Percentiles rank a stretch among this genome's conserved stretches.
phyloP scores from a whole-genome alignment of 2,113 vertebrate genomes.

The Neogale vison region DNA sequence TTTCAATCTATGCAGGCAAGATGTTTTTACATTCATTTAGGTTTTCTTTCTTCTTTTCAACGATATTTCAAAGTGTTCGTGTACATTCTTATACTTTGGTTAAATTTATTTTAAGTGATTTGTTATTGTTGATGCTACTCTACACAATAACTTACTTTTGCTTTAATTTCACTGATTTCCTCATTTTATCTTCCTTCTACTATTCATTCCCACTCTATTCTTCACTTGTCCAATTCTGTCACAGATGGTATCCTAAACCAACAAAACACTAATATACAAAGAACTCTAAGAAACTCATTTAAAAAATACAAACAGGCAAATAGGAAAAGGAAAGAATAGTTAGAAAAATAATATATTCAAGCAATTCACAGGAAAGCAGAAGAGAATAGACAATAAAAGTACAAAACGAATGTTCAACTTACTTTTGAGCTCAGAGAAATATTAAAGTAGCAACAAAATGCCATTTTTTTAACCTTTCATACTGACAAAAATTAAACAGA shows the following conservation, averaged over 20 bases:
- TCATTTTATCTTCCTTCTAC: background rate
- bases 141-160: background rate
- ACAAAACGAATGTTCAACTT: background rate
- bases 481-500: slow-evolving; percentile 30
- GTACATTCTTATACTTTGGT: background rate
- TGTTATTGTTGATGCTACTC: background rate
- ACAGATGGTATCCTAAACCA: background rate
- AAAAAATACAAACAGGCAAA: background rate
- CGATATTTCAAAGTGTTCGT: background rate
- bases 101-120: background rate
- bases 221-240: background rate
- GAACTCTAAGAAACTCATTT: background rate
- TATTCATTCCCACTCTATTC: background rate
- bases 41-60: background rate
- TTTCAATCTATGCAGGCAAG: background rate
- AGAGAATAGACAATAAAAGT: background rate
- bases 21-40: background rate
- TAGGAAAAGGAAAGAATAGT: background rate
- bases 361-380: background rate
- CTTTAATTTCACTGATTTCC: background rate
- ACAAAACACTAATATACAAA: background rate
- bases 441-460: background rate
- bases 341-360: background rate
- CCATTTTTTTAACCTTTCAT: background rate
- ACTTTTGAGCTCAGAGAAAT: background rate